A percentile compares a stretch with the other conserved stretches of the same genome.
Conservation (phyloP, 2,113 vertebrate genomes). For the Pampusana beccarii region DNA sequence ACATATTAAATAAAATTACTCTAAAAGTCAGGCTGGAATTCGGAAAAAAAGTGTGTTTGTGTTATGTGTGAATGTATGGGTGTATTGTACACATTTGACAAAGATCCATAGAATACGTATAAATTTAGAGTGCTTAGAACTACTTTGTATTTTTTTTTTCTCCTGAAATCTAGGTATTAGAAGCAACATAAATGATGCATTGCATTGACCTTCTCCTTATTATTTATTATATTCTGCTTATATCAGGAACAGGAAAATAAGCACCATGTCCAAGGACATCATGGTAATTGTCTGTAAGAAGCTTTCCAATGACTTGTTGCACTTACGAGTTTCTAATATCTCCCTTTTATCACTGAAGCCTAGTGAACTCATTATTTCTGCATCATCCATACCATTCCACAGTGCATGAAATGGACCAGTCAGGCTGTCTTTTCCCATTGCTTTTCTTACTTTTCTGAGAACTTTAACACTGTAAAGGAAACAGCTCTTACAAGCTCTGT, state of each 20-base stretch:
- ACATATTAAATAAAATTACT: background rate
- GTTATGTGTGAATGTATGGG: background rate
- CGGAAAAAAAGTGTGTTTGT: background rate
- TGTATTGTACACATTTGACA: background rate
- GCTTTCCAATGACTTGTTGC: background rate
- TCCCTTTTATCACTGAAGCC: background rate
- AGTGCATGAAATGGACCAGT: background rate
- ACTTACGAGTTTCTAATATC: background rate
- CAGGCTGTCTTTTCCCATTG: background rate
- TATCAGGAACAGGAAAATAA: constrained; percentile 30
- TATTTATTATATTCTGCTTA: constrained; percentile 7
- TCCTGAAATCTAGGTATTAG: background rate
- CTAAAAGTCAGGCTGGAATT: background rate
- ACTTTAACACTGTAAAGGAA: background rate
- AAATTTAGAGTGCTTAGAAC: background rate
- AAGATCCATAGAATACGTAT: background rate
- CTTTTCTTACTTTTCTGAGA: background rate
- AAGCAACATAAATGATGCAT: constrained; percentile 15
- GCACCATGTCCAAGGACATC: background rate
- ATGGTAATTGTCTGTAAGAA: background rate
- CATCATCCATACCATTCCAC: background rate
- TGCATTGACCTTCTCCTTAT: constrained; percentile 2
- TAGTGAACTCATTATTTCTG: constrained; percentile 33
- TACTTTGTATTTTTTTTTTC: background rate
- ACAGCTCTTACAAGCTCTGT: background rate